phyloP scores from a whole-genome alignment of 1,140 invertebrate genomes.

The Charaxes varanes region DNA sequence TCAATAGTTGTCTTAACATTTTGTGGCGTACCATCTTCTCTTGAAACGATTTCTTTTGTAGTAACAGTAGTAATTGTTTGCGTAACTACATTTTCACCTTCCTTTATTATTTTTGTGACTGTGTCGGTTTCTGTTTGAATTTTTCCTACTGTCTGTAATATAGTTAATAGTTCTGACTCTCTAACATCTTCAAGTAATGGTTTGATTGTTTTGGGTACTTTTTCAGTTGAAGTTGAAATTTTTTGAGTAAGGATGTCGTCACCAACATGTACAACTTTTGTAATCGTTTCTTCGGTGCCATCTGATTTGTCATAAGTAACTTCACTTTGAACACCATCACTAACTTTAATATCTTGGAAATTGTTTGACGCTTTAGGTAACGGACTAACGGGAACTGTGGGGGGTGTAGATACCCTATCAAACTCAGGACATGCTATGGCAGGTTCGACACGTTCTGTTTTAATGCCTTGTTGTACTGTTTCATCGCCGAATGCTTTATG shows the following conservation, averaged over 20 bases:
- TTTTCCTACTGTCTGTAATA: conserved; percentile 69
- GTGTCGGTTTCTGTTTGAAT: conserved; percentile 73
- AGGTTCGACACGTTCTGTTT: conserved; percentile 44
- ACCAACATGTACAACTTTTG: conserved; percentile 68
- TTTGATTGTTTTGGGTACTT: conserved; percentile 50
- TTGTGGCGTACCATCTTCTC: conserved; percentile 72
- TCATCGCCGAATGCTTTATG: conserved; percentile 56
- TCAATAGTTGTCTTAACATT: conserved; percentile 74
- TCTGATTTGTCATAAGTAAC: conserved; percentile 58
- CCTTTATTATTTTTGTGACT: conserved; percentile 71
- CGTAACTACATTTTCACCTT: conserved; percentile 71
- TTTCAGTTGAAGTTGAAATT: conserved; percentile 72
- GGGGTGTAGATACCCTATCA: conserved; percentile 70
- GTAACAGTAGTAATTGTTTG: conserved; percentile 72
- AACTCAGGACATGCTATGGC: conserved; percentile 29
- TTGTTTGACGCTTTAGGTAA: conserved; percentile 56
- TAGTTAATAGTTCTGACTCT: conserved; percentile 42
- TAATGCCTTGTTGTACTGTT: conserved; percentile 57
- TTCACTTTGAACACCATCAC: conserved; percentile 63
- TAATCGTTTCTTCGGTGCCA: conserved; percentile 61
- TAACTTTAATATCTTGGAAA: conserved; percentile 56
- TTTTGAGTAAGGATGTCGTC: conserved; percentile 70
- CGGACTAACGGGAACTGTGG: conserved; percentile 75
- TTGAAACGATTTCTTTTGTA: conserved; percentile 71
- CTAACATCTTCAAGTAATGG: conserved; percentile 28